A percentile compares a stretch with the other conserved stretches of the same genome.
These are phyloP conservation scores for Cyprinella venusta DNA, from an alignment of 2,797 vertebrate genomes.

Conservation along the genomic window DNA sequence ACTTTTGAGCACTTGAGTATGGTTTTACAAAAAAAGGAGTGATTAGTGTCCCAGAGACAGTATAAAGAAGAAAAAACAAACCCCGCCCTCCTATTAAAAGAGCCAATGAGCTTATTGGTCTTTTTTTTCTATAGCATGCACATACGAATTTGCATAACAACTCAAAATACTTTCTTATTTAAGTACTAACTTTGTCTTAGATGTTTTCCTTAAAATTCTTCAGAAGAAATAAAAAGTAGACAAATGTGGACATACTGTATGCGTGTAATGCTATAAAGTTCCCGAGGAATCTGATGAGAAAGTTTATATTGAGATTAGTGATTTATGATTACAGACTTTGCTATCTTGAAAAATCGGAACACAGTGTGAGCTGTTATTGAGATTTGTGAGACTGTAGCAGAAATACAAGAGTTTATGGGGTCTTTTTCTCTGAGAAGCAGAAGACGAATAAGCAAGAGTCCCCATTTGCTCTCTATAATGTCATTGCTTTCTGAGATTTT, in stretches of 20 bases:
- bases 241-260: background rate
- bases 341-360: background rate
- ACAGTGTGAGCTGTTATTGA: background rate
- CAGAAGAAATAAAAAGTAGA: background rate
- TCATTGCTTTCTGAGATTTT: background rate
- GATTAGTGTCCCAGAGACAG: background rate
- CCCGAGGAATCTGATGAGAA: background rate
- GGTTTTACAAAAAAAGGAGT: background rate
- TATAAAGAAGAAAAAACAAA: background rate
- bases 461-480: background rate
- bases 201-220: background rate
- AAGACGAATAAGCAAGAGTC: background rate
- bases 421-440: background rate
- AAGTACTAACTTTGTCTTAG: background rate
- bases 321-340: background rate
- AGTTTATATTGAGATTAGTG: background rate
- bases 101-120: background rate
- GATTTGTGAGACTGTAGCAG: background rate
- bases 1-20: no score
- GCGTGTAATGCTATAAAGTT: background rate
- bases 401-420: background rate
- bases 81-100: background rate
- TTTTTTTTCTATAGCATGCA: background rate
- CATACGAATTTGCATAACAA: background rate
- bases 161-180: background rate